Conservation (phyloP, 1,140 invertebrate genomes). For the Episyrphus balteatus region DNA sequence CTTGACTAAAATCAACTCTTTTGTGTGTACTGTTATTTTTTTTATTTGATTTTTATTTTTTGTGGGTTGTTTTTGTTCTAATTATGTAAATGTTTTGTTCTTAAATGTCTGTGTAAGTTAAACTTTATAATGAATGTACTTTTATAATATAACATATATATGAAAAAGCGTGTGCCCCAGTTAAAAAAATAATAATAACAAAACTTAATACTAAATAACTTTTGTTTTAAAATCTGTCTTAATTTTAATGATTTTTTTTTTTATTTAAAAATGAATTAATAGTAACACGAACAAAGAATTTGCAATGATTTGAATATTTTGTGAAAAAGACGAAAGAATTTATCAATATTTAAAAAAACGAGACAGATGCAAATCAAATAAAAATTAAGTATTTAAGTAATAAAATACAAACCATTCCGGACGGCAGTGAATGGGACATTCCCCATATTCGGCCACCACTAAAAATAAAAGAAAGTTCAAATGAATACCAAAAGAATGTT, state of each 20-base stretch:
- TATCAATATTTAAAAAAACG: neutral
- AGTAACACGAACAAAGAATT: slow-evolving; percentile 2
- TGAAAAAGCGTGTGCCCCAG: slow-evolving; percentile 30
- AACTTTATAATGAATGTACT: too few species aligned
- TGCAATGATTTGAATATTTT: neutral
- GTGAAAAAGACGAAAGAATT: too few species aligned
- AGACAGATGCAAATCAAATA: neutral
- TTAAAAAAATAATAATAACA: slow-evolving; percentile 7
- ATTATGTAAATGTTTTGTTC: neutral
- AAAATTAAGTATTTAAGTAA: neutral
- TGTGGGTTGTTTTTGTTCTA: neutral
- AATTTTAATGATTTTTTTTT: slow-evolving; percentile 12
- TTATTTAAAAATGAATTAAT: slow-evolving; percentile 7
- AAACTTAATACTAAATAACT: slow-evolving; percentile 4
- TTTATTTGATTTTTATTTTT: neutral
- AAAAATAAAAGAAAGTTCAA: slow-evolving; percentile 3
- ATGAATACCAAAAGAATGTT: neutral
- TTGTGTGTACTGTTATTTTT: neutral
- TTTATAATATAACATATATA: neutral
- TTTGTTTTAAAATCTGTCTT: slow-evolving; percentile 1
- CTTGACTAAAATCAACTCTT: too few species aligned
- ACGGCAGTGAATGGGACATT: slow-evolving; percentile 36
- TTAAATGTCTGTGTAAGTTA: too few species aligned
- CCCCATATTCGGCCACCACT: slow-evolving; percentile 36
- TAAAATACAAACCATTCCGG: slow-evolving; percentile 33